Evolutionary conservation across 1,140 invertebrate species (phyloP).

Genomic region (Drosophila parvula): DNA sequence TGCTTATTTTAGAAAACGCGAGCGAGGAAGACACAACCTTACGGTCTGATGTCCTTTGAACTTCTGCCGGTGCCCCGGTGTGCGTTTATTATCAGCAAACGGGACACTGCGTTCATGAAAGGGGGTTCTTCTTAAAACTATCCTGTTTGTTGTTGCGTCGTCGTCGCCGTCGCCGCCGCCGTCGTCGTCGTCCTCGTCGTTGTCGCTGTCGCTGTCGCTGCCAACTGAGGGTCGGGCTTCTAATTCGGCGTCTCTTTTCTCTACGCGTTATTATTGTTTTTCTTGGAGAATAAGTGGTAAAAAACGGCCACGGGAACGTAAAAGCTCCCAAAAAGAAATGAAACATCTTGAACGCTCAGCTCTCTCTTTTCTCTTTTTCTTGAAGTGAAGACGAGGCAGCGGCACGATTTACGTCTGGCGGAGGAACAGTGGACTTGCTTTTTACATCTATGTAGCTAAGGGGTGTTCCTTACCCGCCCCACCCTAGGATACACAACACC

Average conservation of each 20-base stretch:
- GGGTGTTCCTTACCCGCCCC: neutral
- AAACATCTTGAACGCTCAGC: slow-evolving; percentile 41
- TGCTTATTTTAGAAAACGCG: slow-evolving; percentile 31
- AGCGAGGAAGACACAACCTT: slow-evolving; percentile 60
- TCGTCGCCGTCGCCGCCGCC: slow-evolving; percentile 22
- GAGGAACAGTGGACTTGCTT: slow-evolving; percentile 29
- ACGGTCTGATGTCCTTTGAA: slow-evolving; percentile 78
- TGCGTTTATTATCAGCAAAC: slow-evolving; percentile 74
- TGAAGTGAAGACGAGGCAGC: slow-evolving; percentile 27
- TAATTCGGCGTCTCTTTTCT: slow-evolving; percentile 64
- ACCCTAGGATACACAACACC: neutral
- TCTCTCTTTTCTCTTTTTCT: slow-evolving; percentile 34
- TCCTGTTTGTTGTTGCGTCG: slow-evolving; percentile 39
- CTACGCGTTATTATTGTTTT: slow-evolving; percentile 69
- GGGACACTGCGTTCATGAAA: slow-evolving; percentile 61
- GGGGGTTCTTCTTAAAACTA: slow-evolving; percentile 68
- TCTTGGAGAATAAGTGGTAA: slow-evolving; percentile 66
- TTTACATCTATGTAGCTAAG: slow-evolving; percentile 4
- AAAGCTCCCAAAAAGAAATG: slow-evolving; percentile 57
- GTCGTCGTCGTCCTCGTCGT: slow-evolving; percentile 29
- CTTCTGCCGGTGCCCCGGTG: slow-evolving; percentile 71
- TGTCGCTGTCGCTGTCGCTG: slow-evolving; percentile 38
- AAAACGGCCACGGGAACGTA: slow-evolving; percentile 30
- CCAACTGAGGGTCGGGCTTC: slow-evolving; percentile 32
- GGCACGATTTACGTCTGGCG: slow-evolving; percentile 39